Percentiles rank a stretch among this genome's conserved stretches.
Evolutionary conservation across 1,140 invertebrate genomes (phyloP).

Genomic region (Drosophila ananassae): DNA sequence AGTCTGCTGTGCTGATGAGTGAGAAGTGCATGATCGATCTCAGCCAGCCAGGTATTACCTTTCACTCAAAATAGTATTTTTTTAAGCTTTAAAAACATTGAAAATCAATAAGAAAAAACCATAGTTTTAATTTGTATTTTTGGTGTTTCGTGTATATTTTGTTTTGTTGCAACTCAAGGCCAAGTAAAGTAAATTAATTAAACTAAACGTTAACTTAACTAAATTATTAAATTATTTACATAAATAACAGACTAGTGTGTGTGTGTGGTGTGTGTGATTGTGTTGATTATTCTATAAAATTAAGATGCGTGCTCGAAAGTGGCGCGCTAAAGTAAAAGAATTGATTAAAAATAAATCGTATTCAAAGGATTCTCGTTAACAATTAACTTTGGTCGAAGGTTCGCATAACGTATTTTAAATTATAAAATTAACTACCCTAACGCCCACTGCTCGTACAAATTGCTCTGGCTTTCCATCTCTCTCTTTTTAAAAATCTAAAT

Average conservation of each 20-base stretch:
- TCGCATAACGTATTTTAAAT: constrained; percentile 64
- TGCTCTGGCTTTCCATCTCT: constrained; percentile 24
- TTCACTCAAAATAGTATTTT: neutral
- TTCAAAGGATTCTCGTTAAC: constrained; percentile 63
- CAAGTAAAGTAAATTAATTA: constrained; percentile 71
- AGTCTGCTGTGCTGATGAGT: constrained; percentile 55
- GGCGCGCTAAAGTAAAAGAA: constrained; percentile 48
- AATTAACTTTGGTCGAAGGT: constrained; percentile 76
- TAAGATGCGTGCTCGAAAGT: constrained; percentile 52
- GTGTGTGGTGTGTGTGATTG: constrained; percentile 54
- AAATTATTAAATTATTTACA: constrained; percentile 75
- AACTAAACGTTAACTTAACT: constrained; percentile 79
- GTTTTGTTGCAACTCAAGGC: constrained; percentile 77
- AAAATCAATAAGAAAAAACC: constrained; percentile 40
- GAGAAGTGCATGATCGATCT: constrained; percentile 59
- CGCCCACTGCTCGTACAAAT: constrained; percentile 65
- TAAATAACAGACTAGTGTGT: constrained; percentile 81
- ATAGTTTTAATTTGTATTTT: constrained; percentile 52
- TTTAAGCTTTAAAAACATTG: neutral
- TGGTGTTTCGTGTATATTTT: constrained; percentile 56
- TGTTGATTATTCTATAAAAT: constrained; percentile 48
- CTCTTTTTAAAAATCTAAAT: constrained; percentile 55
- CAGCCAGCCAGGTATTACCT: constrained; percentile 24
- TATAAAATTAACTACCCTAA: constrained; percentile 76
- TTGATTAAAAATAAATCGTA: constrained; percentile 61